Conservation (phyloP, 2,888 invertebrate species). For the Ophioninae sp. region DNA sequence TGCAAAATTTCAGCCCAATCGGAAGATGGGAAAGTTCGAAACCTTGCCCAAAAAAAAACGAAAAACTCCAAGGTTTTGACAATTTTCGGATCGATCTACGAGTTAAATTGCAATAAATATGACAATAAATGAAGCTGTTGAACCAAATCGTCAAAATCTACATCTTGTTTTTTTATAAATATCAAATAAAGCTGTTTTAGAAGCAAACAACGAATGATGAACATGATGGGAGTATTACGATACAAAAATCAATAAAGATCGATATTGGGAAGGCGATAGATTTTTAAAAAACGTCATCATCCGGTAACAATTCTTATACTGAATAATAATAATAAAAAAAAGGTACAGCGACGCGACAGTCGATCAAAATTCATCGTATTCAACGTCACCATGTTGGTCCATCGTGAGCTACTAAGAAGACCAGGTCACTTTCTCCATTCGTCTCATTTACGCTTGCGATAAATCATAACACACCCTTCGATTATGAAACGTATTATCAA, state of each 20-base stretch:
- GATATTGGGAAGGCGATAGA: too few species aligned
- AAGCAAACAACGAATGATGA: too few species aligned
- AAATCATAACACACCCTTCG: slow-evolving; percentile 8
- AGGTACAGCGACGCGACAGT: neutral
- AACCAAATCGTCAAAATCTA: too few species aligned
- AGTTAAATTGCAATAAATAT: too few species aligned
- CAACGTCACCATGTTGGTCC: neutral
- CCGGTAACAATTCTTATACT: neutral
- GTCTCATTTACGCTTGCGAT: slow-evolving; percentile 16
- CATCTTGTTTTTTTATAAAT: too few species aligned
- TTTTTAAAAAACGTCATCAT: too few species aligned
- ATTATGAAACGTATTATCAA: slow-evolving; percentile 6
- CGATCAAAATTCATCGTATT: neutral
- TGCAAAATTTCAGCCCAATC: neutral
- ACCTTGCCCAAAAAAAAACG: neutral
- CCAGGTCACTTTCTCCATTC: slow-evolving; percentile 17
- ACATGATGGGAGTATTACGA: too few species aligned
- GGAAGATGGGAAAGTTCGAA: too few species aligned
- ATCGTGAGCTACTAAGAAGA: neutral
- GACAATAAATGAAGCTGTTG: too few species aligned
- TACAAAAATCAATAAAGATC: too few species aligned
- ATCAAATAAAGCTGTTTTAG: too few species aligned
- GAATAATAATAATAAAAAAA: neutral
- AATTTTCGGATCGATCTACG: too few species aligned
- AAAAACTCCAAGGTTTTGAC: neutral